phyloP scores from a whole-genome alignment of 2,888 invertebrate genomes.

The Junonia oenone region DNA sequence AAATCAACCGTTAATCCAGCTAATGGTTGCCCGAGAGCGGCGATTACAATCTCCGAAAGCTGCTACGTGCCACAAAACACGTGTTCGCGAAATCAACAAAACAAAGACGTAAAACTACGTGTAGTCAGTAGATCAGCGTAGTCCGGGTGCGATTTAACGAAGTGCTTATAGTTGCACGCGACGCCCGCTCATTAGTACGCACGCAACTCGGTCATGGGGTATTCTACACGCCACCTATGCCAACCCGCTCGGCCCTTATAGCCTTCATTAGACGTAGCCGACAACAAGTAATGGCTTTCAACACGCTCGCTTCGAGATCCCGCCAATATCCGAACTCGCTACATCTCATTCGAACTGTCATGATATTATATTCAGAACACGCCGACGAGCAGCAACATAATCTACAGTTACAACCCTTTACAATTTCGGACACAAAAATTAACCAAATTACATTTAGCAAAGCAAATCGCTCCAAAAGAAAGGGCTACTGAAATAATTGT shows the following conservation, averaged over 20 bases:
- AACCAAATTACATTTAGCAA: slow-evolving; percentile 72
- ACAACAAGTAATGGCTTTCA: slow-evolving; percentile 51
- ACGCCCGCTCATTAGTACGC: slow-evolving; percentile 65
- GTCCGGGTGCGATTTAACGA: slow-evolving; percentile 62
- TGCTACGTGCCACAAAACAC: slow-evolving; percentile 32
- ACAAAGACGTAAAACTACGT: slow-evolving; percentile 49
- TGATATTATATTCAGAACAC: slow-evolving; percentile 29
- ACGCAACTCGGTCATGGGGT: slow-evolving; percentile 51
- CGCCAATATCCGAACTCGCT: slow-evolving; percentile 16
- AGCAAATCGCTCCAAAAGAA: slow-evolving; percentile 75
- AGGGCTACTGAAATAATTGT: slow-evolving; percentile 79
- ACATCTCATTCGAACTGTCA: slow-evolving; percentile 22
- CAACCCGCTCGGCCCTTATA: slow-evolving; percentile 35
- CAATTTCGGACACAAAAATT: slow-evolving; percentile 70
- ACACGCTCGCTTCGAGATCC: slow-evolving; percentile 38
- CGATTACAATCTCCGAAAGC: slow-evolving; percentile 29
- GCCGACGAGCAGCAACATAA: slow-evolving; percentile 39
- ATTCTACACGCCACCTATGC: slow-evolving; percentile 39
- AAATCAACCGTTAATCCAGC: slow-evolving; percentile 32
- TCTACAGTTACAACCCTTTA: slow-evolving; percentile 45
- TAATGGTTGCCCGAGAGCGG: slow-evolving; percentile 25
- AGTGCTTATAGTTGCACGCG: slow-evolving; percentile 66
- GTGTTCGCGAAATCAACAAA: slow-evolving; percentile 43
- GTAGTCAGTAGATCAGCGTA: slow-evolving; percentile 40
- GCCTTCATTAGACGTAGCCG: slow-evolving; percentile 57